These are phyloP conservation scores for Nephrotoma flavescens DNA, from an alignment of 2,888 invertebrate genomes.

Conservation along the genomic window DNA sequence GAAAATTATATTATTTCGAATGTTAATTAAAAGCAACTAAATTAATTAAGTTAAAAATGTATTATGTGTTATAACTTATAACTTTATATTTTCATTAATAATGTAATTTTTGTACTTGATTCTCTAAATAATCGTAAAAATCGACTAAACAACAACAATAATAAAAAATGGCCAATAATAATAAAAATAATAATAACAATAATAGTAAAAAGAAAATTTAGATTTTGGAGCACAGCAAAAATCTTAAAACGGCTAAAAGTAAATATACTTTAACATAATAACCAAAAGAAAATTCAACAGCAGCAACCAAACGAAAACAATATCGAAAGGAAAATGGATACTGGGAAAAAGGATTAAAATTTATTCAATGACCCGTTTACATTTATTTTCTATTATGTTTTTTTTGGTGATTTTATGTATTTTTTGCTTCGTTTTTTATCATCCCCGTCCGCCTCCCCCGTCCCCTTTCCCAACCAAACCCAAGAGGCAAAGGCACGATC, in stretches of 20 bases:
- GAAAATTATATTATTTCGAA: not conserved
- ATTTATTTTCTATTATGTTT: not conserved
- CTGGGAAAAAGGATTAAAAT: not conserved
- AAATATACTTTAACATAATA: not conserved
- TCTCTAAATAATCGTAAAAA: not conserved
- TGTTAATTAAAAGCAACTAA: not conserved
- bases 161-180: not conserved
- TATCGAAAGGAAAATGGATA: not conserved
- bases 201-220: not conserved
- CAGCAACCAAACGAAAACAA: not conserved
- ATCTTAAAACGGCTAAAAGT: not conserved
- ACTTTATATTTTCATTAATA: not conserved
- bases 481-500: not conserved
- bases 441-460: too few species aligned
- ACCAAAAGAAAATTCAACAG: not conserved
- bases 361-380: not conserved
- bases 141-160: not conserved
- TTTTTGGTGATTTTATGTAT: not conserved
- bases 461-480: not conserved
- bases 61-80: not conserved
- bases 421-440: not conserved
- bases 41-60: not conserved
- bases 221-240: not conserved
- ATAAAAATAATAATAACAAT: not conserved
- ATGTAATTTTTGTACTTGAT: not conserved